Evolutionary conservation across 2,797 vertebrate genomes (phyloP), one percentile per base, ranked within the genome.

Genomic region (Artibeus jamaicensis): DNA sequence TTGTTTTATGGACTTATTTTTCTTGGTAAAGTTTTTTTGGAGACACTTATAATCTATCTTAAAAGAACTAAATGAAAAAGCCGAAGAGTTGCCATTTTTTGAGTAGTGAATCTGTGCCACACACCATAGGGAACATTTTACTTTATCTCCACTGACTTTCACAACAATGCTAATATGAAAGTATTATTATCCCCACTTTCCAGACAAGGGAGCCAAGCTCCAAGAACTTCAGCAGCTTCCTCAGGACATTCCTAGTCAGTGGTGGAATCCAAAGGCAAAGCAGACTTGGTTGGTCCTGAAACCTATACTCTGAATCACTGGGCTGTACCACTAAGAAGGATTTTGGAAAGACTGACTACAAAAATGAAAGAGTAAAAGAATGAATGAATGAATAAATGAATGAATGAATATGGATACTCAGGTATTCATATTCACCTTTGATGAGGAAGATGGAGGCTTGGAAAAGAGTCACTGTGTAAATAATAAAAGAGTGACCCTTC

Each of bases 1-100:
- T 74, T 76, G 34, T 77, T 93, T 95, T 53, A 87, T 14, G 10
- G 29, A 44, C 11, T 96, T 83, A 68, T 67, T 94, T 92, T 83
- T 86, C 50, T 76, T 74, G 16, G 19, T 55, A 57, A 65, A 53
- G 11, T 62, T 86, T 37, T 59, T 10, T 71, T 50, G 67, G 21
- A 57, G 29, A 78, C 62, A 14, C 48, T 68, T 59, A 29, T 39
- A 94, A 34, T 32, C 14, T 37, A 65, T 94, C 6, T 87, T 19
- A 57, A 79, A 79, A 89, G 39, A 92, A 22, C 1, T 44, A 84
- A 76, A 21, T 39, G 32, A 86, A 62, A 82, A 83, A 77, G 68
- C 37, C 22, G 1, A 89, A 48, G 7, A 37, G 18, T 14, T 18
- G 7, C 7, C 29, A 34, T 15, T 70, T 53, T 57, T 39, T 78